These are phyloP conservation scores for Escarpia spicata DNA, from an alignment of 2,888 invertebrate species.

Conservation along the genomic window DNA sequence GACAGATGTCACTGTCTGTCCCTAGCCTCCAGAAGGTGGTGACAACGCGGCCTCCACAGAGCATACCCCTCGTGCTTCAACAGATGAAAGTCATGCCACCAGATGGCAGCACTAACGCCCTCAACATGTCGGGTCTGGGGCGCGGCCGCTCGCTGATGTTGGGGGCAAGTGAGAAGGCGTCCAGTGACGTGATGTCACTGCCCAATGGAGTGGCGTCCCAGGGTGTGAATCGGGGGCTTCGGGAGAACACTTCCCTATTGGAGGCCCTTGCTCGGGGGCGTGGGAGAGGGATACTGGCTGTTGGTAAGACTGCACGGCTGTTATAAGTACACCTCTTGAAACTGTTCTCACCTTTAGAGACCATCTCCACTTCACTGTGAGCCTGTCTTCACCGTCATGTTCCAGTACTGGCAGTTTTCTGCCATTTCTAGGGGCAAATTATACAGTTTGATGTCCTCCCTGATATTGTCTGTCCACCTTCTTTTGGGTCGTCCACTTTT, in stretches of 20 bases:
- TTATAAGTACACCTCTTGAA: too few relatives aligned
- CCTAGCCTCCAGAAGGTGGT: background rate
- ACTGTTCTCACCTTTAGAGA: too few relatives aligned
- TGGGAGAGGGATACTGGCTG: conserved; percentile 2
- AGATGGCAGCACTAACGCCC: background rate
- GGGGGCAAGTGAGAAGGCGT: background rate
- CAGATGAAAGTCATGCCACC: background rate
- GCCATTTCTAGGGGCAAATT: too few relatives aligned
- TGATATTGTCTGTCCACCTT: too few relatives aligned
- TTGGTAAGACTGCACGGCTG: background rate
- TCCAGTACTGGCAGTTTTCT: too few relatives aligned
- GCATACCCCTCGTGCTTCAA: background rate
- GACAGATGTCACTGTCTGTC: background rate
- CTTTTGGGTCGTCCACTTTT: too few relatives aligned
- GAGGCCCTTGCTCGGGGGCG: background rate
- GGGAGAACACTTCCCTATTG: background rate
- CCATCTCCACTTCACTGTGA: too few relatives aligned
- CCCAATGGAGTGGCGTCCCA: background rate
- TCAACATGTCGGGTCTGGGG: background rate
- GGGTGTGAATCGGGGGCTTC: background rate
- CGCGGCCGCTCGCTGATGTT: background rate
- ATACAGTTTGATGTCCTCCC: too few relatives aligned
- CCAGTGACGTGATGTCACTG: background rate
- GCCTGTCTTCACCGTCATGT: too few relatives aligned
- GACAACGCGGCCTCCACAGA: background rate